phyloP scores from a whole-genome alignment of 2,797 vertebrate genomes.

The Enteromius argenteus region DNA sequence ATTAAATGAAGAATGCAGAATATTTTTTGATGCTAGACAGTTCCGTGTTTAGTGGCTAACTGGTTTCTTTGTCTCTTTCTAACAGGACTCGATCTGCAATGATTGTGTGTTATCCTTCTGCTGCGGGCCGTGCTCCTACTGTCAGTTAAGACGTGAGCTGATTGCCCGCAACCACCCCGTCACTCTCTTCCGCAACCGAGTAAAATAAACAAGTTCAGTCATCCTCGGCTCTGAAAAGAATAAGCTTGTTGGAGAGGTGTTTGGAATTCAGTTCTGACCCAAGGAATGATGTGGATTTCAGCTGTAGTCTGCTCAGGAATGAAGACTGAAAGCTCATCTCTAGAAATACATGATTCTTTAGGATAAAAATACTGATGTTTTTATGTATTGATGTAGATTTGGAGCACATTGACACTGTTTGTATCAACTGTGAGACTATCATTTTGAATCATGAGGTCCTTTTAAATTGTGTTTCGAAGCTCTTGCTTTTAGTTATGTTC shows the following conservation, averaged over 20 bases:
- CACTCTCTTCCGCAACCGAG: slow-evolving; percentile 53
- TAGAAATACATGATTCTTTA: background rate
- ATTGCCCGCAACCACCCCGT: slow-evolving; percentile 62
- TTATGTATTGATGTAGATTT: background rate
- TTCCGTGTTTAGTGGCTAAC: too few species aligned
- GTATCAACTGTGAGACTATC: background rate
- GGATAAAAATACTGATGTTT: slow-evolving; percentile 8
- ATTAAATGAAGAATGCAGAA: background rate
- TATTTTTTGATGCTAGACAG: background rate
- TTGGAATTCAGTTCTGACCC: slow-evolving; percentile 42
- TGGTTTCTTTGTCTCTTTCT: slow-evolving; percentile 9
- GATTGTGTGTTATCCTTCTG: slow-evolving; percentile 70
- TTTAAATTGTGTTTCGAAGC: slow-evolving; percentile 5
- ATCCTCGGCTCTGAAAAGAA: background rate
- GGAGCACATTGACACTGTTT: background rate
- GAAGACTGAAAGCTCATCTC: slow-evolving; percentile 21
- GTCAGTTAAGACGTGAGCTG: slow-evolving; percentile 76
- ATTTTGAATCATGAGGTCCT: background rate
- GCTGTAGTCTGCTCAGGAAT: slow-evolving; percentile 6
- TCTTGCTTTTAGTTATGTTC: slow-evolving; percentile 2
- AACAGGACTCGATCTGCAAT: slow-evolving; percentile 72
- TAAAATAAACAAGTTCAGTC: slow-evolving; percentile 43
- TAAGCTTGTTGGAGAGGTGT: slow-evolving; percentile 1
- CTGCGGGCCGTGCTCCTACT: slow-evolving; percentile 76
- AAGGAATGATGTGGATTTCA: slow-evolving; percentile 1